Conservation (phyloP, 2,113 vertebrate genomes). For the Salvator merianae region DNA sequence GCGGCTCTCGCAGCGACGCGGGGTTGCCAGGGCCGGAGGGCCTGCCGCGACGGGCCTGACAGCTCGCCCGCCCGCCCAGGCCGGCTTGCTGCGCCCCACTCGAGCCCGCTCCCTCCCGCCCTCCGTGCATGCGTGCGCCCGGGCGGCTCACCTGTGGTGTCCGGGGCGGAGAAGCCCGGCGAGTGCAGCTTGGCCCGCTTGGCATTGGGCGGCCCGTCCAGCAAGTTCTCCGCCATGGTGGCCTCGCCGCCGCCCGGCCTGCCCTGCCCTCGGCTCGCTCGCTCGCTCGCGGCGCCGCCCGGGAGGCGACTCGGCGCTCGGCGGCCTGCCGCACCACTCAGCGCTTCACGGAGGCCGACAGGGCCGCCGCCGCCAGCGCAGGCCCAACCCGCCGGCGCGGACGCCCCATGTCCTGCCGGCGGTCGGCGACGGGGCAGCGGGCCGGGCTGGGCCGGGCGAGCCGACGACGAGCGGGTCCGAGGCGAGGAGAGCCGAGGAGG, state of each 20-base stretch:
- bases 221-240: conserved; percentile 88
- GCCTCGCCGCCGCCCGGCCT: neutral
- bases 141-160: conserved; percentile 89
- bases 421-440: conserved; percentile 35
- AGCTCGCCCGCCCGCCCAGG: too few relatives aligned
- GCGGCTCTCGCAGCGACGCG: too few relatives aligned
- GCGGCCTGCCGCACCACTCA: conserved; percentile 73
- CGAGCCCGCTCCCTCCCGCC: neutral
- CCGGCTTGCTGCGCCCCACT: neutral
- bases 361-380: neutral
- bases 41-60: too few relatives aligned
- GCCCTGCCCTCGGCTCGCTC: neutral
- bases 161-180: conserved; percentile 84
- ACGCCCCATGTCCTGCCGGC: neutral
- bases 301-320: conserved; percentile 20
- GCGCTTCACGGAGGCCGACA: conserved; percentile 65
- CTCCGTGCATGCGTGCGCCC: too few relatives aligned
- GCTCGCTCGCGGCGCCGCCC: neutral
- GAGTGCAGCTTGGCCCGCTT: conserved; percentile 92
- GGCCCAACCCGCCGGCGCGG: neutral
- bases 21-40: too few relatives aligned
- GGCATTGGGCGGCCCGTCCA: conserved; percentile 89
- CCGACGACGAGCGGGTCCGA: conserved; percentile 22
- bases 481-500: conserved; percentile 25
- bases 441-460: conserved; percentile 16